Conservation (phyloP, 2,113 vertebrate species). For the Polyodon spathula region DNA sequence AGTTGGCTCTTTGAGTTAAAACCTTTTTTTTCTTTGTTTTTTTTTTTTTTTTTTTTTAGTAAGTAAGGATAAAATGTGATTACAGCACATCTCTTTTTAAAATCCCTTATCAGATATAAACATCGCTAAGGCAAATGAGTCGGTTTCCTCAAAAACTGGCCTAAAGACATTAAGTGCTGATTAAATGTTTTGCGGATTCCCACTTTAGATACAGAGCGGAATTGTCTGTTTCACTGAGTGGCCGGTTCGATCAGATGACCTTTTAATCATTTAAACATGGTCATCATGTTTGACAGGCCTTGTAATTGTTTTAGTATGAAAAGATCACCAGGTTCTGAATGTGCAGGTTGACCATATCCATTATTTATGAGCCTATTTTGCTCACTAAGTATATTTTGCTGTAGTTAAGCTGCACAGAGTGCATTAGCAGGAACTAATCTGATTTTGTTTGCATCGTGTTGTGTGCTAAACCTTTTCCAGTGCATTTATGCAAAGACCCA, state of each 20-base stretch:
- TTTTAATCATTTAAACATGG: background rate
- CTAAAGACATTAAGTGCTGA: slow-evolving; percentile 1
- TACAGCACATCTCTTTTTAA: background rate
- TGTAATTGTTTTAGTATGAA: background rate
- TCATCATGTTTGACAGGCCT: background rate
- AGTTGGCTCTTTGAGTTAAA: no score
- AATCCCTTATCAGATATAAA: background rate
- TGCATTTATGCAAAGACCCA: background rate
- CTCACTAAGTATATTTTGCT: background rate
- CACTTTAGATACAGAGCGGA: background rate
- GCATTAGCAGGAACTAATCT: background rate
- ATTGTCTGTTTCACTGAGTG: background rate
- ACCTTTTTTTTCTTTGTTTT: no score
- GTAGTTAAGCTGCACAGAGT: background rate
- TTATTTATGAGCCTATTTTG: background rate
- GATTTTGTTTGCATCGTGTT: background rate
- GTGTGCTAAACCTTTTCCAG: background rate
- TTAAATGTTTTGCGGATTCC: background rate
- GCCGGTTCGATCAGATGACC: background rate
- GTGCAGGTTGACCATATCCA: background rate
- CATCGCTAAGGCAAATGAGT: background rate
- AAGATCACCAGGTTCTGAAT: background rate
- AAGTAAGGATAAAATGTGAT: background rate
- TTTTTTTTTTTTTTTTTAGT: no score
- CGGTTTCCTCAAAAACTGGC: background rate